Evolutionary conservation across 1,140 invertebrate species (phyloP), one percentile per base, ranked within the genome.

Genomic region (Campoletis sonorensis): DNA sequence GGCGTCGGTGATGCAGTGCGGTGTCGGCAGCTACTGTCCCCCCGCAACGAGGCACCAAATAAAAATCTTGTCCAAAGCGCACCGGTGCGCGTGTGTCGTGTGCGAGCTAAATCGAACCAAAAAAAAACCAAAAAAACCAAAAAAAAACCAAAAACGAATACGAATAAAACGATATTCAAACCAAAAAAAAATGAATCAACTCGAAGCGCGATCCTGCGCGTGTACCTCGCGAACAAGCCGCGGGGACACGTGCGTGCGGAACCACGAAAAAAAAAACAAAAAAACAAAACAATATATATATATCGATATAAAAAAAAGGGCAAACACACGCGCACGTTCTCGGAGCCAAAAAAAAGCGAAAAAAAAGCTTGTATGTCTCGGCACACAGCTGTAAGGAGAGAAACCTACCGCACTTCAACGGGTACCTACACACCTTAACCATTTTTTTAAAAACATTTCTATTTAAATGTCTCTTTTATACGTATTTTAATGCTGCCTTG

Each of bases 1-100:
- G 90, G 87, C 89, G 89, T 91, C 90, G 88, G 90, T 90, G 90
- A 91, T 92, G 90, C 90, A 92, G 90, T 91, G 90, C 90, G 91
- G 91, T 92, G 90, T 88, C 91, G 89, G 90, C 89, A 90, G 90
- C 89, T 90, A 86, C 86, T 45, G 13, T 11, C 11, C 40, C 40
- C 40, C 88, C 71, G 77, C 68, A 54, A 70, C 73, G 72, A 77
- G 26, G 61, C 5, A 13, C 90, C 27, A 54, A 84, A 87, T 86
- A 86, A n/a, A n/a, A n/a, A 88, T 87, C 88, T n/a, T 58, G 87
- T 86, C 90, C 58, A 40, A 77, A 23, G 79, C 79, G 79, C 81
- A 81, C 85, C 87, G n/a, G 61, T 67, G 87, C 89, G 87, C 83
- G 85, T 86, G 81, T 81, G 58, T 5, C 11, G 40, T 45, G 40